A percentile compares a stretch with the other conserved stretches of the same genome.
Evolutionary conservation across 2,113 vertebrate genomes (phyloP).

Genomic region (Scytalopus superciliaris): DNA sequence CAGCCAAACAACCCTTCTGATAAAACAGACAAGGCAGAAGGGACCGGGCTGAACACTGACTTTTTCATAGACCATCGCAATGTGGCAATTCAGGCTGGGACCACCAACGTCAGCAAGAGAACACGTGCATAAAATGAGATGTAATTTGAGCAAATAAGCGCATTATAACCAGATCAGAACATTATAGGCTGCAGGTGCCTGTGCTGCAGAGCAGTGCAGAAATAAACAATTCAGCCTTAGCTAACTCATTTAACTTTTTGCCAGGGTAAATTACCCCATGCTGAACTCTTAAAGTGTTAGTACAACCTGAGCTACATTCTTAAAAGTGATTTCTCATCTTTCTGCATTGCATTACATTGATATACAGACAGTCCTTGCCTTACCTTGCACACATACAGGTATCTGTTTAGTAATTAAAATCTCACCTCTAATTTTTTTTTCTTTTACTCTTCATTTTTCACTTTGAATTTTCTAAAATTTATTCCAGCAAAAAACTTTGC

Average conservation of each 20-base stretch:
- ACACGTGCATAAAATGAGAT: not conserved
- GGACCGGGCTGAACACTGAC: not conserved
- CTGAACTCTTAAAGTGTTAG: not conserved
- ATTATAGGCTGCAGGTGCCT: not conserved
- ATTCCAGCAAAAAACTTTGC: not conserved
- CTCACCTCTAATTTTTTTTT: not conserved
- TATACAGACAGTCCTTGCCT: not conserved
- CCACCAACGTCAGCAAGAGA: not conserved
- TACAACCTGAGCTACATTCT: not conserved
- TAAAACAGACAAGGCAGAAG: not conserved
- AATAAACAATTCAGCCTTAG: not conserved
- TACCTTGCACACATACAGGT: not conserved
- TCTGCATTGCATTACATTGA: not conserved
- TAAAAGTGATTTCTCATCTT: not conserved
- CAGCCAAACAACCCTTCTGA: not conserved
- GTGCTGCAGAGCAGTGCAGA: not conserved
- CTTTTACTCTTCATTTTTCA: not conserved
- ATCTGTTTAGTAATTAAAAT: not conserved
- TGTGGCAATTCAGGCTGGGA: not conserved
- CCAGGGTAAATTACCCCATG: not conserved
- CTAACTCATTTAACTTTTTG: not conserved
- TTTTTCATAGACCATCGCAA: not conserved
- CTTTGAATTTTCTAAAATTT: not conserved
- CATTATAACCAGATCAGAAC: not conserved
- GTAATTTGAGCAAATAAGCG: not conserved